Percentiles rank a stretch among this genome's conserved stretches.
These are phyloP conservation scores for Struthidea cinerea DNA, from an alignment of 2,113 vertebrate species.

Conservation along the genomic window DNA sequence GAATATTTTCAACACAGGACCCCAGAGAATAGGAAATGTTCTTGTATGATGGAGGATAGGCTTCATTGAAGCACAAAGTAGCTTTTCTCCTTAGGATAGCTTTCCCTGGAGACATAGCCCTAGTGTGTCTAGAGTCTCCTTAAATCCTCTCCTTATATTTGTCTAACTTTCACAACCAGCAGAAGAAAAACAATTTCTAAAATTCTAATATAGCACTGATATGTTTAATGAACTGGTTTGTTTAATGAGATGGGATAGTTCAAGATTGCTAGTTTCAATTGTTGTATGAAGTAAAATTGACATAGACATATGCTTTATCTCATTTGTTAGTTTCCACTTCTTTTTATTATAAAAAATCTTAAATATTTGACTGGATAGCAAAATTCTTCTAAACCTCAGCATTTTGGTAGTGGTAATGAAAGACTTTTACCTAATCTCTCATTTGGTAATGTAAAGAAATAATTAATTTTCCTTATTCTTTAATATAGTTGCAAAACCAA, in stretches of 20 bases:
- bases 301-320: neutral
- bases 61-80: neutral
- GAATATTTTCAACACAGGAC: neutral
- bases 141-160: neutral
- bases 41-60: neutral
- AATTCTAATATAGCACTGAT: neutral
- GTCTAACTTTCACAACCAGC: neutral
- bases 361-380: neutral
- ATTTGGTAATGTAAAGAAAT: neutral
- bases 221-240: neutral
- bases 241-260: neutral
- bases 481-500: neutral
- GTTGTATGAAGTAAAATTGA: neutral
- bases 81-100: neutral
- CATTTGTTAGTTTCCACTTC: neutral
- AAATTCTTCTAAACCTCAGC: neutral
- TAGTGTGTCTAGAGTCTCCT: neutral
- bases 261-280: neutral
- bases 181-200: neutral
- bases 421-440: neutral
- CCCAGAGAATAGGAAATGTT: neutral
- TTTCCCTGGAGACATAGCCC: neutral
- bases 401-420: neutral
- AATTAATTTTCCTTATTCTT: neutral
- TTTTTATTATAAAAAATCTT: neutral